Percentiles rank a stretch among this genome's conserved stretches.
phyloP scores from a whole-genome alignment of 30 jellyfish, hydroid and myxozoan species.

The Mastigias papua region DNA sequence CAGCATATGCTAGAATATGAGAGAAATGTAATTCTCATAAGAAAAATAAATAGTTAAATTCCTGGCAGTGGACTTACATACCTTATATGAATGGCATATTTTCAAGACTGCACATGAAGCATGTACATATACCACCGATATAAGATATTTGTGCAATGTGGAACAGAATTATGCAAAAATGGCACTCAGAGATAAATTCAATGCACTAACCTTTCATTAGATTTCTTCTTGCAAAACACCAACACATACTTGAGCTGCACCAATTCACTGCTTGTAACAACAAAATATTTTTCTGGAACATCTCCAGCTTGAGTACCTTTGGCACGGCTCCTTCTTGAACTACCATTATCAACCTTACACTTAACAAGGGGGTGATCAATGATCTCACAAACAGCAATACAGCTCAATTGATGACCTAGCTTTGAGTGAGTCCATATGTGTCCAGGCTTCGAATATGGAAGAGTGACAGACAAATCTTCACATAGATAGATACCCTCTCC shows the following conservation, averaged over 20 bases:
- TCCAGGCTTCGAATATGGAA: slow-evolving; percentile 90
- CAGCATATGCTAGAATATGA: too few relatives aligned
- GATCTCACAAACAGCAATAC: slow-evolving; percentile 93
- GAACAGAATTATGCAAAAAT: too few relatives aligned
- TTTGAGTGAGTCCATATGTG: slow-evolving; percentile 79
- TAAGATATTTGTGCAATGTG: too few relatives aligned
- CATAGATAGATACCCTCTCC: slow-evolving; percentile 92
- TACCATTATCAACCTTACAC: slow-evolving; percentile 57
- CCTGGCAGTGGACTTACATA: too few relatives aligned
- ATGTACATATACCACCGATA: too few relatives aligned
- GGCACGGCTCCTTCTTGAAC: slow-evolving; percentile 80
- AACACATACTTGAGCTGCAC: slow-evolving; percentile 81
- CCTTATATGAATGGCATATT: too few relatives aligned
- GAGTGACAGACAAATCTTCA: slow-evolving; percentile 89
- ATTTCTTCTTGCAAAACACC: slow-evolving; percentile 45
- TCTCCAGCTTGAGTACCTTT: slow-evolving; percentile 89
- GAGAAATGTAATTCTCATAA: too few relatives aligned
- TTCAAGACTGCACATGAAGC: too few relatives aligned
- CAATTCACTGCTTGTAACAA: slow-evolving; percentile 93
- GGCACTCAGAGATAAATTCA: neutral
- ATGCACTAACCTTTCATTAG: slow-evolving; percentile 45
- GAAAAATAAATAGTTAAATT: too few relatives aligned
- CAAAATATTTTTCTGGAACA: slow-evolving; percentile 93
- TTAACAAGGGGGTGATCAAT: slow-evolving; percentile 95
- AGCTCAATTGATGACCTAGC: slow-evolving; percentile 83